Conservation (phyloP, 2,797 vertebrate species). For the Argya squamiceps region DNA sequence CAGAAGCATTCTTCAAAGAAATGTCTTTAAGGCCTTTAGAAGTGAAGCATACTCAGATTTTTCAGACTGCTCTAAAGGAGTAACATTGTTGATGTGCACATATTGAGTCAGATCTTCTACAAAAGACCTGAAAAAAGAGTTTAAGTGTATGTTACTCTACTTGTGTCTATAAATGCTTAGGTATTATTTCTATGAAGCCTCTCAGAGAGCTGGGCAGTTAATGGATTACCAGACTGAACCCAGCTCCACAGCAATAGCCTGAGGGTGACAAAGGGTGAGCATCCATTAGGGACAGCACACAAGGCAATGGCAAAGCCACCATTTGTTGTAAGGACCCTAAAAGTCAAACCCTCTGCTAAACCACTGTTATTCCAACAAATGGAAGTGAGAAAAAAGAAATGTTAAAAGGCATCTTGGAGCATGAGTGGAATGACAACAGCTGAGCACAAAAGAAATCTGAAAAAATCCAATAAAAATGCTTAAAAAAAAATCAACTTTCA, state of each 20-base stretch:
- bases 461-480: background rate
- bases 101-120: background rate
- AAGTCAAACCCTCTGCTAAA: background rate
- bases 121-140: background rate
- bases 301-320: slow-evolving; percentile 3
- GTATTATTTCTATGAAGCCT: background rate
- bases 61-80: background rate
- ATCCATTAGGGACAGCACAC: background rate
- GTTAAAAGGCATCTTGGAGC: background rate
- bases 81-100: background rate
- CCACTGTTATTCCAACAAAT: background rate
- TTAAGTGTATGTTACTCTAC: background rate
- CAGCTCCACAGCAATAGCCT: background rate
- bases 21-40: background rate
- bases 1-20: slow-evolving; percentile 4
- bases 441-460: background rate
- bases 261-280: background rate
- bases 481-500: background rate
- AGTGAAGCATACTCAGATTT: background rate
- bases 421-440: background rate
- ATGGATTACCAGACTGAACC: background rate
- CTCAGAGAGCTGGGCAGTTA: background rate
- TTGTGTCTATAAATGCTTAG: background rate
- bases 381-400: background rate
- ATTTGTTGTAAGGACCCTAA: background rate